These are phyloP conservation scores for Dascyllus trimaculatus DNA, from an alignment of 2,113 vertebrate species.

Conservation along the genomic window DNA sequence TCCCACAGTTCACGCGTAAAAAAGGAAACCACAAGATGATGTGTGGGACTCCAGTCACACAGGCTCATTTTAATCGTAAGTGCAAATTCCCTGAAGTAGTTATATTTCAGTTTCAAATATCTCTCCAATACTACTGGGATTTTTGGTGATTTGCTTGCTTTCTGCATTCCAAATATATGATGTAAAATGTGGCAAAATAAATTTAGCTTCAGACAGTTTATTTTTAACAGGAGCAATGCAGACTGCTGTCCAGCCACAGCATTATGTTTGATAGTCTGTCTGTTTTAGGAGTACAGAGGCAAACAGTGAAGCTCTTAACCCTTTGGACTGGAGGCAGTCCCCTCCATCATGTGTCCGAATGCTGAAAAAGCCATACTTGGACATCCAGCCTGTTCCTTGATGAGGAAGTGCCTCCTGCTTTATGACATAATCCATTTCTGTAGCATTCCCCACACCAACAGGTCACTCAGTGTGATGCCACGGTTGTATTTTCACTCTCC, in stretches of 20 bases:
- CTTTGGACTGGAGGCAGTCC: slow-evolving; percentile 36
- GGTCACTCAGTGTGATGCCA: neutral
- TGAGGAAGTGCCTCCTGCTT: slow-evolving; percentile 6
- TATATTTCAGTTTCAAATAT: slow-evolving; percentile 30
- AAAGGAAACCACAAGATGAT: slow-evolving; percentile 29
- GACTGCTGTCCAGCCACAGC: slow-evolving; percentile 38
- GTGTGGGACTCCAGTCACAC: slow-evolving; percentile 4
- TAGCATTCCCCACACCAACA: slow-evolving; percentile 16
- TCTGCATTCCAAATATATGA: slow-evolving; percentile 30
- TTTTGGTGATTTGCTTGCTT: neutral
- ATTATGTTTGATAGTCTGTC: slow-evolving; percentile 28
- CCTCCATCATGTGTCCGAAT: slow-evolving; percentile 24
- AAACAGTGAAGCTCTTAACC: slow-evolving; percentile 43
- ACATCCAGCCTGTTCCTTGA: slow-evolving; percentile 41
- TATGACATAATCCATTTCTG: slow-evolving; percentile 22
- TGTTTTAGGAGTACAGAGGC: slow-evolving; percentile 52
- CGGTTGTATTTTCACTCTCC: neutral
- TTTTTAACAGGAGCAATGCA: slow-evolving; percentile 15
- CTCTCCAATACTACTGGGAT: neutral
- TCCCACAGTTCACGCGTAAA: slow-evolving; percentile 19
- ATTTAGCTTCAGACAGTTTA: slow-evolving; percentile 18
- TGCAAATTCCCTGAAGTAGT: slow-evolving; percentile 14
- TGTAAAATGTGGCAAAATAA: slow-evolving; percentile 18
- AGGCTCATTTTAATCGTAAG: slow-evolving; percentile 4
- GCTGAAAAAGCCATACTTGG: slow-evolving; percentile 74